Percentiles rank a stretch among this genome's conserved stretches.
Conservation (phyloP, 2,888 invertebrate genomes). For the Smittia sp. region DNA sequence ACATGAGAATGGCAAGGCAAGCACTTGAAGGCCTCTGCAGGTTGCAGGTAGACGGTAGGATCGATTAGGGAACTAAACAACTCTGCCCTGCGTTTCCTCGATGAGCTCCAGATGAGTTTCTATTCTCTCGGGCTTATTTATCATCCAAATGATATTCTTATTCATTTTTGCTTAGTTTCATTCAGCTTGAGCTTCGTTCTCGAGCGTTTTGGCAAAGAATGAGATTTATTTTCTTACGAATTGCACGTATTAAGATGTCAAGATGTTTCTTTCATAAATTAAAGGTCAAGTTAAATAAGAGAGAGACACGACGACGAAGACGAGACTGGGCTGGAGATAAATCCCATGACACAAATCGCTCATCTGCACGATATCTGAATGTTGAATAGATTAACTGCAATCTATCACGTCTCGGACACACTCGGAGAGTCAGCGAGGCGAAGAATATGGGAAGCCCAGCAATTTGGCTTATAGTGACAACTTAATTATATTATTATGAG, state of each 20-base stretch:
- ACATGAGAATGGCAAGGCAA: slow-evolving; percentile 5
- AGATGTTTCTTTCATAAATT: slow-evolving; percentile 23
- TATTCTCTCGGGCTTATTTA: slow-evolving; percentile 2
- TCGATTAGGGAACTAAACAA: slow-evolving; percentile 8
- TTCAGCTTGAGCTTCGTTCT: background rate
- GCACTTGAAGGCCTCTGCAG: background rate
- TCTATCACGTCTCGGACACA: background rate
- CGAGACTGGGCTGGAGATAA: background rate
- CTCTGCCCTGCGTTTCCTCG: background rate
- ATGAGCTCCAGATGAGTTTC: too few species aligned
- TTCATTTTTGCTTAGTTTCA: slow-evolving; percentile 27
- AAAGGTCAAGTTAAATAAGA: slow-evolving; percentile 35
- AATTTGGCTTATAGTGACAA: slow-evolving; percentile 27
- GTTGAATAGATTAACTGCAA: slow-evolving; percentile 15
- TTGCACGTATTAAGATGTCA: slow-evolving; percentile 40
- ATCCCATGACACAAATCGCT: slow-evolving; percentile 29
- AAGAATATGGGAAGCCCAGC: slow-evolving; percentile 23
- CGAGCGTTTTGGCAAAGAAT: background rate
- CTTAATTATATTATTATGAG: slow-evolving; percentile 26
- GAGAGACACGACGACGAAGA: background rate
- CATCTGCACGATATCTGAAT: slow-evolving; percentile 9
- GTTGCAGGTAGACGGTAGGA: background rate
- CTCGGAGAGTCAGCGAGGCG: background rate
- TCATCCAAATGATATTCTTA: slow-evolving; percentile 21
- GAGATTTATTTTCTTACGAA: slow-evolving; percentile 20